Conservation (phyloP, 2,888 invertebrate genomes). For the Morpho deidamia region DNA sequence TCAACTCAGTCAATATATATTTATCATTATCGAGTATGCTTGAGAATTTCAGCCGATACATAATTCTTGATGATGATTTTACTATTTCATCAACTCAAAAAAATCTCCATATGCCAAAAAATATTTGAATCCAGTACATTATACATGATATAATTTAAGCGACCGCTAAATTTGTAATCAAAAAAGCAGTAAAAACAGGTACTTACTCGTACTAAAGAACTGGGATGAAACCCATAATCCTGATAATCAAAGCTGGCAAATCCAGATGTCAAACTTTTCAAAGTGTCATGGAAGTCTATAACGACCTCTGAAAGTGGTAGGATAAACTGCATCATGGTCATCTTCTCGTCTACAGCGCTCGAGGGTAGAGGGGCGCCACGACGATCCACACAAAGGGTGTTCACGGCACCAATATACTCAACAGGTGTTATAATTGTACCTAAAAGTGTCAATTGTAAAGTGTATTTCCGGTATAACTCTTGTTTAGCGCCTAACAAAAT, state of each 20-base stretch:
- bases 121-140: too few relatives aligned
- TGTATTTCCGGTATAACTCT: too few relatives aligned
- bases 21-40: too few relatives aligned
- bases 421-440: conserved; percentile 94
- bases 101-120: too few relatives aligned
- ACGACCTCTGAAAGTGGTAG: conserved; percentile 96
- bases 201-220: conserved; percentile 87
- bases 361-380: conserved; percentile 82
- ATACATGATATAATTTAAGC: too few relatives aligned
- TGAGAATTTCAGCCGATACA: too few relatives aligned
- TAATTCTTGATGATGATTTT: too few relatives aligned
- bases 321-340: conserved; percentile 88
- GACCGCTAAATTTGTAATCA: too few relatives aligned
- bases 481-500: too few relatives aligned
- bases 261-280: conserved; percentile 94
- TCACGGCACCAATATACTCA: conserved; percentile 83
- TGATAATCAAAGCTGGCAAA: conserved; percentile 98
- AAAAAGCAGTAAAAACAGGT: neutral
- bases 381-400: conserved; percentile 85
- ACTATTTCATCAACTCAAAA: too few relatives aligned
- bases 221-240: conserved; percentile 88
- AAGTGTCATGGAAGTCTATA: conserved; percentile 94
- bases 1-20: too few relatives aligned
- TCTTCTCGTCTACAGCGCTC: conserved; percentile 87
- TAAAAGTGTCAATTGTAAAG: conserved; percentile 31